A percentile compares a stretch with the other conserved stretches of the same genome.
phyloP scores from a whole-genome alignment of 2,113 vertebrate species.

The Ranitomeya imitator region DNA sequence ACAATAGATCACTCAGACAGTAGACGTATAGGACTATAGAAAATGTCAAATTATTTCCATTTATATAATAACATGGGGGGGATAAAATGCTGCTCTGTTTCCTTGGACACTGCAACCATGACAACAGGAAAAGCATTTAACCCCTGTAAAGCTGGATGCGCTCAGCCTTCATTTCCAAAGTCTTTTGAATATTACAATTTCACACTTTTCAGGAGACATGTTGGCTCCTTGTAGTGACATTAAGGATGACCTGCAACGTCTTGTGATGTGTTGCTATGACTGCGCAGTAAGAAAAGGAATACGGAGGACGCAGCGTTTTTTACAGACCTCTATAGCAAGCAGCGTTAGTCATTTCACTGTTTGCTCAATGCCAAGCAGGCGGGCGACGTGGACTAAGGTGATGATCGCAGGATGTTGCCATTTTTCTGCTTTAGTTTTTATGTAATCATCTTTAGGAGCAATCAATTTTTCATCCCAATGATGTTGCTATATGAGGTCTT shows the following conservation, averaged over 20 bases:
- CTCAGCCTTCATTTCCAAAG: not conserved
- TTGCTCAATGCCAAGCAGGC: too few species aligned
- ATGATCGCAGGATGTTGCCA: too few species aligned
- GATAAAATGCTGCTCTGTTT: not conserved
- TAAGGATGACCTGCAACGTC: not conserved
- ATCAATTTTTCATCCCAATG: too few species aligned
- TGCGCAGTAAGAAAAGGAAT: not conserved
- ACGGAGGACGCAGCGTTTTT: not conserved
- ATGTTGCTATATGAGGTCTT: too few species aligned
- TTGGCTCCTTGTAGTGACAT: not conserved
- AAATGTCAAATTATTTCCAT: constrained; percentile 6
- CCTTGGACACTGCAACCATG: constrained; percentile 21
- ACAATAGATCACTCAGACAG: not conserved
- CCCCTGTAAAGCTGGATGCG: not conserved
- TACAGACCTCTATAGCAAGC: not conserved
- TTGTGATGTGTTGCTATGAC: not conserved
- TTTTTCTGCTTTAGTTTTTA: too few species aligned
- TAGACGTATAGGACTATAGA: not conserved
- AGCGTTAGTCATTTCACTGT: too few species aligned
- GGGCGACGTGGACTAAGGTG: too few species aligned
- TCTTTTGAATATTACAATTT: not conserved
- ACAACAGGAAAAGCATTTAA: constrained; percentile 36
- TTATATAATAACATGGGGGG: constrained; percentile 5
- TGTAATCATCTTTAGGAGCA: too few species aligned
- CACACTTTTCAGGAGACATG: not conserved